These are phyloP conservation scores for Echiichthys vipera DNA, from an alignment of 2,797 vertebrate genomes.

Conservation along the genomic window DNA sequence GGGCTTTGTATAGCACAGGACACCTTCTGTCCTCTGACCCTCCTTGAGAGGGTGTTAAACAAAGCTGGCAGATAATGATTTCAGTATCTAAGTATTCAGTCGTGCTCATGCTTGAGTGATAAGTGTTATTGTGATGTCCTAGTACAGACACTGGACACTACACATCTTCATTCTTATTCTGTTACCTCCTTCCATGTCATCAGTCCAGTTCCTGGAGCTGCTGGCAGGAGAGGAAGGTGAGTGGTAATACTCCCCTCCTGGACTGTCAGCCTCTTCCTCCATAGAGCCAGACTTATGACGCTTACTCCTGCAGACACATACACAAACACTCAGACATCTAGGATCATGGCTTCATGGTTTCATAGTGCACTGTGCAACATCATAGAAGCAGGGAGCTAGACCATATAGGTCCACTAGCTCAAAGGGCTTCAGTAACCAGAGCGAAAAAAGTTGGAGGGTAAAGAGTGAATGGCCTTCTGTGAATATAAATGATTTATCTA, in stretches of 20 bases:
- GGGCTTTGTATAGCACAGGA: too few relatives aligned
- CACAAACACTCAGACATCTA: conserved; percentile 2
- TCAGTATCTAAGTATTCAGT: not conserved
- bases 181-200: conserved; percentile 97
- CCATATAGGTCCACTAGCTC: not conserved
- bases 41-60: not conserved
- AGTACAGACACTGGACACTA: not conserved
- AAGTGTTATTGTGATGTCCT: not conserved
- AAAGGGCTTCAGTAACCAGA: not conserved
- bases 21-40: too few relatives aligned
- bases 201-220: conserved; percentile 97
- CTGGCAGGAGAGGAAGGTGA: conserved; percentile 95
- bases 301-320: conserved; percentile 89
- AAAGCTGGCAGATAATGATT: not conserved
- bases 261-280: conserved; percentile 98
- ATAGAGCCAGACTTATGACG: conserved; percentile 97
- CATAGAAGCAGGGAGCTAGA: not conserved
- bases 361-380: not conserved
- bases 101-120: not conserved
- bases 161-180: not conserved
- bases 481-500: not conserved
- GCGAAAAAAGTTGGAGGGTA: not conserved
- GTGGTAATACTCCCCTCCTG: conserved; percentile 95
- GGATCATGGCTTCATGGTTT: not conserved
- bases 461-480: not conserved